Percentiles rank a stretch among this genome's conserved stretches.
phyloP scores from a whole-genome alignment of 1,140 invertebrate genomes.

The Holcopasites calliopsidis region DNA sequence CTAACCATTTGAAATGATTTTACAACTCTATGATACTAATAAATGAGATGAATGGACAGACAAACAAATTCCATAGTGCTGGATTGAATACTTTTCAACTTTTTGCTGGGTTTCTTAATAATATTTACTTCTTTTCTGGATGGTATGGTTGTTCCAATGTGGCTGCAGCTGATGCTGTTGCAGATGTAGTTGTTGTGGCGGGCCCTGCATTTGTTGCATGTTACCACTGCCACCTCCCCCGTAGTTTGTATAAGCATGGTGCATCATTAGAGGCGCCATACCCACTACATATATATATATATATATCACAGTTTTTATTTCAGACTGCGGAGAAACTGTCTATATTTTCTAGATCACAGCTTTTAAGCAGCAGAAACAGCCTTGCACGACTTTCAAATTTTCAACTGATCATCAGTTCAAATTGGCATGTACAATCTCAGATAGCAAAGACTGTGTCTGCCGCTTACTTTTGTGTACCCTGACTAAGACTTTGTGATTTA shows the following conservation, averaged over 20 bases:
- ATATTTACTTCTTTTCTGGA: constrained; percentile 82
- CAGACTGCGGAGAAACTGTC: constrained; percentile 65
- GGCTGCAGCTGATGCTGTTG: constrained; percentile 81
- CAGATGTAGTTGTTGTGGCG: constrained; percentile 77
- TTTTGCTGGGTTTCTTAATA: constrained; percentile 67
- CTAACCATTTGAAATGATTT: constrained; percentile 45
- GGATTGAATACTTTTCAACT: constrained; percentile 43
- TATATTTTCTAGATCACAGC: constrained; percentile 56
- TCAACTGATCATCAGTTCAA: too few species aligned
- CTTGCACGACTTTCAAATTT: too few species aligned
- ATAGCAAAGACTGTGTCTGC: constrained; percentile 43
- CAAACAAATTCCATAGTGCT: constrained; percentile 56
- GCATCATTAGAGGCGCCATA: constrained; percentile 81
- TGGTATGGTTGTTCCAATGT: constrained; percentile 81
- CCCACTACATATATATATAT: constrained; percentile 80
- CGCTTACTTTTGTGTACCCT: constrained; percentile 40
- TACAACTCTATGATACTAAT: constrained; percentile 49
- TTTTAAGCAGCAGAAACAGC: constrained; percentile 69
- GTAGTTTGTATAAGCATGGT: constrained; percentile 83
- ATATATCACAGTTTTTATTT: constrained; percentile 79
- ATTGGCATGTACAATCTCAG: too few species aligned
- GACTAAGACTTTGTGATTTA: constrained; percentile 36
- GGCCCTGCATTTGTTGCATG: constrained; percentile 82
- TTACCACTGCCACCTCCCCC: constrained; percentile 81
- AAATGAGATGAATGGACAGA: constrained; percentile 58